Evolutionary conservation across 2,113 vertebrate species (phyloP), one percentile per base, ranked within the genome.

Genomic region (Corythaixoides concolor): DNA sequence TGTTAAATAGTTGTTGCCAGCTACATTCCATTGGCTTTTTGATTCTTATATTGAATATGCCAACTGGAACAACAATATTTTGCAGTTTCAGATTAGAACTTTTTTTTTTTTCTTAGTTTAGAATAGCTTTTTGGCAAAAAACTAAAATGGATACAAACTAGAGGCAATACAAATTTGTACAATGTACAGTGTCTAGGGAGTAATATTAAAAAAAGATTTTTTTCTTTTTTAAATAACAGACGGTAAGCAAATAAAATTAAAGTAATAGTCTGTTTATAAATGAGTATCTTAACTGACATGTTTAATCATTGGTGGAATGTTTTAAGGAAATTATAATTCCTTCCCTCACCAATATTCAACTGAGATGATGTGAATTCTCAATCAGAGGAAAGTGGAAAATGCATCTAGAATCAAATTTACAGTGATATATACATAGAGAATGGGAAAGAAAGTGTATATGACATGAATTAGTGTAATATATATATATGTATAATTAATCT

Each of bases 1-100:
- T 88, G 83, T 97, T 98, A 98, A 97, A 82, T 96, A 96, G 72
- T 75, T 94, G 53, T 94, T 95, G 93, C 75, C 64, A 94, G 68
- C 60, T 89, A 93, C 91, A 88, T 84, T 82, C 88, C 55, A 60
- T 94, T 55, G 52, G 49, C 23, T 93, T 96, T 95, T 89, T 70
- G 59, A 91, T 94, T 67, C 30, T 74, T 92, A 52, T 95, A 35
- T 66, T 35, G 77, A 96, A 90, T 93, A 86, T 50, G 37, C 26
- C 39, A 89, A 60, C 33, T 60, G 56, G 23, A 84, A 86, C 88
- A 78, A 86, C 60, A 68, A 60, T 20, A n/a, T 33, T 87, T 76
- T 17, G 28, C 73, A 84, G 41, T 74, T 96, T 90, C 77, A 70
- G 70, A 95, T 84, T 55, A 87, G 86, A 80, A 82, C 4, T 26